A percentile compares a stretch with the other conserved stretches of the same genome.
Conservation (phyloP, 2,797 vertebrate genomes). For the Choloepus didactylus region DNA sequence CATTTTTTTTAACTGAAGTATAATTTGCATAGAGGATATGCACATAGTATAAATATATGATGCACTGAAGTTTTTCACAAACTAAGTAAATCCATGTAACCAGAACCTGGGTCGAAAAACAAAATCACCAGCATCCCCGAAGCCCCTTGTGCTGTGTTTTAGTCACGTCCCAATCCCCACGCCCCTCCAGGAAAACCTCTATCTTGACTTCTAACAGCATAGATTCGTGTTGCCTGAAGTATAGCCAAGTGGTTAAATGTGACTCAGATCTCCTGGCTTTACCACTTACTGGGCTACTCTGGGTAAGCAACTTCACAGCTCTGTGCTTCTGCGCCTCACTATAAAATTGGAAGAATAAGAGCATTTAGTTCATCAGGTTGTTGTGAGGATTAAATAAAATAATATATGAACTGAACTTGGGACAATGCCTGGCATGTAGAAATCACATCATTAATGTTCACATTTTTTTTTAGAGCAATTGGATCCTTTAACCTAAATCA, state of each 20-base stretch:
- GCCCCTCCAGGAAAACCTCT: neutral
- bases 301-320: neutral
- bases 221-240: neutral
- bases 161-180: too few relatives aligned
- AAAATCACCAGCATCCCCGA: neutral
- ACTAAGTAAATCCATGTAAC: fast-evolving
- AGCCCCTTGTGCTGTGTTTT: neutral
- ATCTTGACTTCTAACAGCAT: neutral
- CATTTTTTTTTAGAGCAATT: neutral
- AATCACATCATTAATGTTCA: neutral
- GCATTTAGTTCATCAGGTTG: neutral
- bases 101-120: neutral
- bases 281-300: neutral
- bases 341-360: neutral
- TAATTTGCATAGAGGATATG: neutral
- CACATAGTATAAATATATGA: neutral
- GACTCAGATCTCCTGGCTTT: neutral
- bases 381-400: neutral
- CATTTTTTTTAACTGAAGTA: too few relatives aligned
- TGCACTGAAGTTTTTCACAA: neutral
- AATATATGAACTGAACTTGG: neutral
- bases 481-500: neutral
- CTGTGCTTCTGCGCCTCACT: neutral
- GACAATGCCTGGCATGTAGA: neutral
- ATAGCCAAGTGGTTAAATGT: neutral